A percentile compares a stretch with the other conserved stretches of the same genome.
Evolutionary conservation across 2,113 vertebrate genomes (phyloP).

Genomic region (Xenus cinereus): DNA sequence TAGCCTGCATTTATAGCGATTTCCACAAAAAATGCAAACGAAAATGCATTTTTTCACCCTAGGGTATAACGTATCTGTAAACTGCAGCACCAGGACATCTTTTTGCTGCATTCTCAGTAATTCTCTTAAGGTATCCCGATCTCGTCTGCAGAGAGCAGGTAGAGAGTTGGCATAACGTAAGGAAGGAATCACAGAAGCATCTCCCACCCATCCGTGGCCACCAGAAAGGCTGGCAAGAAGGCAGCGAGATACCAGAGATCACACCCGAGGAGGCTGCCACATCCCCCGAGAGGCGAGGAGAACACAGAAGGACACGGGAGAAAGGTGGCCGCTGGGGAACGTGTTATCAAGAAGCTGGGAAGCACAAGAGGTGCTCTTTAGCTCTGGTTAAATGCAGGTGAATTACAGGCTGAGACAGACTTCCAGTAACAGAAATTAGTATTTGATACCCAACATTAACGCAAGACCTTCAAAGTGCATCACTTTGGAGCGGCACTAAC

Average conservation of each 20-base stretch:
- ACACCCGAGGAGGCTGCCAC: not conserved
- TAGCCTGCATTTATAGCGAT: not conserved
- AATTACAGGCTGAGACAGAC: not conserved
- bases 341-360: not conserved
- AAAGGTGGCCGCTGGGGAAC: not conserved
- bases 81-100: not conserved
- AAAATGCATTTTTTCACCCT: not conserved
- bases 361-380: not conserved
- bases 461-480: not conserved
- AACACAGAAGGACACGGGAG: not conserved
- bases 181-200: not conserved
- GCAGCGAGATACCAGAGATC: rapidly evolving
- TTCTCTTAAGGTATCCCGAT: not conserved
- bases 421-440: not conserved
- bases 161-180: not conserved
- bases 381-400: not conserved
- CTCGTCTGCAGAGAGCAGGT: rapidly evolving
- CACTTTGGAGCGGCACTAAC: not conserved
- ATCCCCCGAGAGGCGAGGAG: not conserved
- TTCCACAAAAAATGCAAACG: not conserved
- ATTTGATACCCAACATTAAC: not conserved
- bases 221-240: not conserved
- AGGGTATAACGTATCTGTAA: not conserved
- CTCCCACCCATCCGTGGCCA: not conserved
- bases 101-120: not conserved